Conservation (phyloP, 1,140 invertebrate genomes). For the Saccostrea cuccullata region DNA sequence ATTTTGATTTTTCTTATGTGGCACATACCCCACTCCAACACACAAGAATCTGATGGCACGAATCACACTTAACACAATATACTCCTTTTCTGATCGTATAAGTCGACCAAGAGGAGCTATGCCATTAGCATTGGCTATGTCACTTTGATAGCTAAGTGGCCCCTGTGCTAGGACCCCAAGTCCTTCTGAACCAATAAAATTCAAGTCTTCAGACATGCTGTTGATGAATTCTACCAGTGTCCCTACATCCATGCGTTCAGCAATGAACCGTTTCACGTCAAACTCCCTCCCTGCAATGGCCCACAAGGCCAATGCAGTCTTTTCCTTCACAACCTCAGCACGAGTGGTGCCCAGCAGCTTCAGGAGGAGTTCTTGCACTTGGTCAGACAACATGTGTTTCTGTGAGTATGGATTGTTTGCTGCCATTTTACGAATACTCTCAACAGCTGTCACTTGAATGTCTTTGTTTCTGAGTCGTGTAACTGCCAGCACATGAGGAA, state of each 20-base stretch:
- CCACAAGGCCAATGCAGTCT: constrained; percentile 76
- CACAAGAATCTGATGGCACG: constrained; percentile 73
- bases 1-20: constrained; percentile 73
- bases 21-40: constrained; percentile 76
- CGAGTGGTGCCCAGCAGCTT: constrained; percentile 70
- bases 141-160: constrained; percentile 70
- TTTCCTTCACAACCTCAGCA: constrained; percentile 71
- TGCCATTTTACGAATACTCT: constrained; percentile 72
- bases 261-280: constrained; percentile 74
- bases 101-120: constrained; percentile 73
- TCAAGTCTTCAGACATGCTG: constrained; percentile 73
- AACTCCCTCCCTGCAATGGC: constrained; percentile 74
- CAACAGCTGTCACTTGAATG: constrained; percentile 73
- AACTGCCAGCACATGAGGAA: constrained; percentile 66
- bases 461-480: constrained; percentile 66
- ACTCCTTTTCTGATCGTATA: constrained; percentile 71
- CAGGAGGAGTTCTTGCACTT: constrained; percentile 72
- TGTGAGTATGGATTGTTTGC: constrained; percentile 73
- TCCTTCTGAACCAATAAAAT: constrained; percentile 76
- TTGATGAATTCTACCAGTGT: constrained; percentile 76
- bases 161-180: constrained; percentile 75
- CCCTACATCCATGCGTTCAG: constrained; percentile 73
- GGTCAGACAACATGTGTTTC: constrained; percentile 67
- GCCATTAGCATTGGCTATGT: constrained; percentile 74
- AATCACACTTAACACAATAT: constrained; percentile 76